These are phyloP conservation scores for Amphiduros pacificus DNA, from an alignment of 2,888 invertebrate genomes.

Conservation along the genomic window DNA sequence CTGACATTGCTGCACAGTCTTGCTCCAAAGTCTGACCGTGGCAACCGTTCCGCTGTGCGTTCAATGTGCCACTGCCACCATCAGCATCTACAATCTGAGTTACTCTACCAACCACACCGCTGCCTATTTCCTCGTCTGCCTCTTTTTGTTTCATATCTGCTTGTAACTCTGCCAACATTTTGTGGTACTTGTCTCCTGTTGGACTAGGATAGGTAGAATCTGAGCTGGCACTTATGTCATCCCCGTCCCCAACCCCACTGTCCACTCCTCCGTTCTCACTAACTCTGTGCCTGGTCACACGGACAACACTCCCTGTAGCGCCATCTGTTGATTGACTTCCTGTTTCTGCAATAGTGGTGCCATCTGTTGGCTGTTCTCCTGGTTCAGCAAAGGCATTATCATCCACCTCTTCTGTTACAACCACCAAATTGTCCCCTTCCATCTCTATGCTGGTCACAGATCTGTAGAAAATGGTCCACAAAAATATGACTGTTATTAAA, in stretches of 20 bases:
- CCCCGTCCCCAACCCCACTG: slow-evolving; percentile 29
- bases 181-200: slow-evolving; percentile 32
- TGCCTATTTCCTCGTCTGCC: no score
- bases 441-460: slow-evolving; percentile 55
- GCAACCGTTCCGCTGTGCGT: no score
- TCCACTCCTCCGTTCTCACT: no score
- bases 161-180: slow-evolving; percentile 36
- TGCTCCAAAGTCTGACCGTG: neutral
- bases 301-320: neutral
- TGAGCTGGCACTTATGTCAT: slow-evolving; percentile 40
- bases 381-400: slow-evolving; percentile 22
- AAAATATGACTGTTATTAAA: no score
- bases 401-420: slow-evolving; percentile 51
- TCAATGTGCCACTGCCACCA: no score
- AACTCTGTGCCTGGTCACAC: no score
- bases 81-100: no score
- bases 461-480: no score
- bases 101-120: no score
- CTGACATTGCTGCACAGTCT: neutral
- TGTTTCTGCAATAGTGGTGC: slow-evolving; percentile 3
- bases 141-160: no score
- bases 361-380: neutral
- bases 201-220: slow-evolving; percentile 45
- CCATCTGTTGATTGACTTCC: neutral
- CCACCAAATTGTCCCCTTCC: slow-evolving; percentile 58